Evolutionary conservation across 2,888 invertebrate species (phyloP).

Genomic region (Cetonia aurata): DNA sequence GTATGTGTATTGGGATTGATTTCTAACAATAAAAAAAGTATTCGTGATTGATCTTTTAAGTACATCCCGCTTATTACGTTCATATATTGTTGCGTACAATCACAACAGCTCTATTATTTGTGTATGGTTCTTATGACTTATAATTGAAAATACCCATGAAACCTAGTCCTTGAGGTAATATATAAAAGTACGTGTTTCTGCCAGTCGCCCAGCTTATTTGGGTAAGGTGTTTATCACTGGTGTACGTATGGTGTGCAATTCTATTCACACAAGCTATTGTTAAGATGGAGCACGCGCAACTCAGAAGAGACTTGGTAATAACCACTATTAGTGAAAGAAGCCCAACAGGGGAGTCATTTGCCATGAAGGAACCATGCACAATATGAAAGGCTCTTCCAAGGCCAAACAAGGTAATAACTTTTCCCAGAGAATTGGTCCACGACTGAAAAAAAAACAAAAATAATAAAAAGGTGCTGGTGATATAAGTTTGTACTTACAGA

Average conservation of each 20-base stretch:
- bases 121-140: background rate
- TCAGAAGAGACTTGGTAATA: conserved; percentile 33
- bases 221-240: conserved; percentile 4
- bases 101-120: background rate
- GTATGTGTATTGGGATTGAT: too few relatives aligned
- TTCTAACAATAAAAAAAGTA: too few relatives aligned
- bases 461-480: too few relatives aligned
- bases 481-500: conserved; percentile 22
- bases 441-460: conserved; percentile 39
- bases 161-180: conserved; percentile 41
- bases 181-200: conserved; percentile 28
- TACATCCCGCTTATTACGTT: too few relatives aligned
- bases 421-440: conserved; percentile 45
- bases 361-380: conserved; percentile 49
- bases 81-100: too few relatives aligned
- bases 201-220: conserved; percentile 8
- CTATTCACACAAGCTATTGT: conserved; percentile 24
- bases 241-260: conserved; percentile 27
- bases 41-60: too few relatives aligned
- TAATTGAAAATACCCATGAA: conserved; percentile 31
- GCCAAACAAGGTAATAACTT: conserved; percentile 41
- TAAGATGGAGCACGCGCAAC: conserved; percentile 31
- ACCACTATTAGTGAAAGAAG: conserved; percentile 46
- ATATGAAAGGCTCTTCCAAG: conserved; percentile 48
- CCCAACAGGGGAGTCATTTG: conserved; percentile 41